phyloP scores from a whole-genome alignment of 1,140 invertebrate species.

The Melanaphis sacchari region DNA sequence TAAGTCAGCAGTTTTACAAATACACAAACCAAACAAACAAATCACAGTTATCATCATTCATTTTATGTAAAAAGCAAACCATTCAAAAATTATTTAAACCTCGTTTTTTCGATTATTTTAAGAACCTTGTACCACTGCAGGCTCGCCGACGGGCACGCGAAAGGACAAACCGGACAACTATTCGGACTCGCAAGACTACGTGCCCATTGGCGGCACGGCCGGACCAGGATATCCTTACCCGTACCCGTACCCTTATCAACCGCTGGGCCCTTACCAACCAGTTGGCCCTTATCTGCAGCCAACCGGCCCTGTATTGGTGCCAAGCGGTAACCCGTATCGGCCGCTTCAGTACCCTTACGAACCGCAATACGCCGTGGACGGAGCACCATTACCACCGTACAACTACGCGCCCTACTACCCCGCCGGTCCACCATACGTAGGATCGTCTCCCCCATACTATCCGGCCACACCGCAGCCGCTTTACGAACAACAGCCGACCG shows the following conservation, averaged over 20 bases:
- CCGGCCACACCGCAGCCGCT: not conserved
- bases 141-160: slow-evolving; percentile 46
- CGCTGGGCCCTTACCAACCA: not conserved
- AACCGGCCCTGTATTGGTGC: not conserved
- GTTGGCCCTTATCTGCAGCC: not conserved
- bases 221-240: slow-evolving; percentile 35
- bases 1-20: not conserved
- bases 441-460: not conserved
- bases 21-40: not conserved
- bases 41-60: not conserved
- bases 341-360: not conserved
- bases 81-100: not conserved
- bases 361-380: not conserved
- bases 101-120: slow-evolving; percentile 31
- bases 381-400: not conserved
- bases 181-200: slow-evolving; percentile 39
- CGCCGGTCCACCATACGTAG: not conserved
- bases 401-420: not conserved
- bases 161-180: slow-evolving; percentile 44
- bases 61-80: not conserved
- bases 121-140: slow-evolving; percentile 42
- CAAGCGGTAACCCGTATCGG: not conserved
- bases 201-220: not conserved
- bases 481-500: slow-evolving; percentile 41
- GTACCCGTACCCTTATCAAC: slow-evolving; percentile 27